Conservation (phyloP, 2,888 invertebrate genomes). For the Augochlorella aurata region DNA sequence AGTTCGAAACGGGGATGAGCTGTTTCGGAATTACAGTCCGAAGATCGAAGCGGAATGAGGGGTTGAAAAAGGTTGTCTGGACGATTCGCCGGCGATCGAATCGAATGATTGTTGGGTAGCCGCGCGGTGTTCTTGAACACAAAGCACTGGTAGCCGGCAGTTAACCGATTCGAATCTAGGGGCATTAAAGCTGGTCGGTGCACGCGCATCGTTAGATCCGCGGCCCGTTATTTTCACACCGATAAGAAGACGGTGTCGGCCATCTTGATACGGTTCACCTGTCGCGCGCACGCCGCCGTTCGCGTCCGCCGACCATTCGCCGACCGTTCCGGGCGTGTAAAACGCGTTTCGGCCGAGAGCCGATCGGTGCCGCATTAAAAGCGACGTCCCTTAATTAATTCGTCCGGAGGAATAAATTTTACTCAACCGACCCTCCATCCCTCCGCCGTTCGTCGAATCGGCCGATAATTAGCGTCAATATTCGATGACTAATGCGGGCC, state of each 20-base stretch:
- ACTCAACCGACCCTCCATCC: not conserved
- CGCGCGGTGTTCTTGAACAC: conserved; percentile 49
- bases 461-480: conserved; percentile 47
- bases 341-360: conserved; percentile 23
- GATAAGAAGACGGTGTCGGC: conserved; percentile 51
- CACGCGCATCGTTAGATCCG: conserved; percentile 43
- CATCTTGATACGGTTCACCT: conserved; percentile 40
- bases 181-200: conserved; percentile 21
- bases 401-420: conserved; percentile 47
- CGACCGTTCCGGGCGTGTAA: not conserved
- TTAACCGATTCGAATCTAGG: conserved; percentile 53
- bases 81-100: not conserved
- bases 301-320: not conserved
- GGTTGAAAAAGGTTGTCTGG: conserved; percentile 5
- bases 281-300: conserved; percentile 3
- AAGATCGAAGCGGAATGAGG: not conserved
- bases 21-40: not conserved
- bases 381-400: conserved; percentile 58
- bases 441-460: conserved; percentile 26
- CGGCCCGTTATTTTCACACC: conserved; percentile 62
- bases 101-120: conserved; percentile 33
- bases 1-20: not conserved
- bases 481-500: conserved; percentile 34
- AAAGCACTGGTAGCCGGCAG: conserved; percentile 39
- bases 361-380: conserved; percentile 30